phyloP scores from a whole-genome alignment of 2,797 vertebrate genomes.

The Remorina albescens region DNA sequence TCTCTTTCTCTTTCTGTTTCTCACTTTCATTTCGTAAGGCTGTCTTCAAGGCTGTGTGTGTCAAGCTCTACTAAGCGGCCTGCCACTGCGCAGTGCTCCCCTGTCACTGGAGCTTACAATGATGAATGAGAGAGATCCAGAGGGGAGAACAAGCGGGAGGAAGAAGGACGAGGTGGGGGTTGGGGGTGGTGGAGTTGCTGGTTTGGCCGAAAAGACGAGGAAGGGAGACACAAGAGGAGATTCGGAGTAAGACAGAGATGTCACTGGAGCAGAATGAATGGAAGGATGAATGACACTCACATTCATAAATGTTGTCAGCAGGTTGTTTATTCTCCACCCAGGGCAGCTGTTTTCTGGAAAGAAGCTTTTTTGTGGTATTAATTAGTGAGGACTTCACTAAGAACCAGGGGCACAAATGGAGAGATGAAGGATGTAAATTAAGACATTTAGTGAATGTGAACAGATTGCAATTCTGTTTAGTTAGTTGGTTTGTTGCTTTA shows the following conservation, averaged over 20 bases:
- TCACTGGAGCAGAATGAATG: conserved; percentile 38
- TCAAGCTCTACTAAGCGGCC: conserved; percentile 72
- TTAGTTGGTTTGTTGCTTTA: no score
- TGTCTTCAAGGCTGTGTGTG: conserved; percentile 71
- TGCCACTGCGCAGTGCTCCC: conserved; percentile 69
- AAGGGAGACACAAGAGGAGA: conserved; percentile 15
- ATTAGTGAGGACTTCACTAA: background rate
- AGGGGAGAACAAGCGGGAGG: conserved; percentile 8
- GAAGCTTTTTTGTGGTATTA: background rate
- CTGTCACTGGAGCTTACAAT: conserved; percentile 73
- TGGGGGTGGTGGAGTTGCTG: conserved; percentile 7
- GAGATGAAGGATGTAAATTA: background rate
- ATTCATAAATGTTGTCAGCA: conserved; percentile 33
- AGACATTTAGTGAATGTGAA: background rate
- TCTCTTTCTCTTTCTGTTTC: conserved; percentile 47
- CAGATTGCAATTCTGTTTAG: no score
- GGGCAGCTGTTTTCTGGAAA: conserved; percentile 40
- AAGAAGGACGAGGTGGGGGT: background rate
- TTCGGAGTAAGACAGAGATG: conserved; percentile 49
- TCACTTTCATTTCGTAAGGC: conserved; percentile 60
- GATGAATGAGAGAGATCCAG: conserved; percentile 73
- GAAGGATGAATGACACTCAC: conserved; percentile 46
- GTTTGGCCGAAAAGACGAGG: conserved; percentile 23
- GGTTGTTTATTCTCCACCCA: conserved; percentile 27
- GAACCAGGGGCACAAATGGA: background rate